Percentiles rank a stretch among this genome's conserved stretches.
phyloP scores from a whole-genome alignment of 92 coral and sea anemone genomes.

The Plumapathes pennacea region DNA sequence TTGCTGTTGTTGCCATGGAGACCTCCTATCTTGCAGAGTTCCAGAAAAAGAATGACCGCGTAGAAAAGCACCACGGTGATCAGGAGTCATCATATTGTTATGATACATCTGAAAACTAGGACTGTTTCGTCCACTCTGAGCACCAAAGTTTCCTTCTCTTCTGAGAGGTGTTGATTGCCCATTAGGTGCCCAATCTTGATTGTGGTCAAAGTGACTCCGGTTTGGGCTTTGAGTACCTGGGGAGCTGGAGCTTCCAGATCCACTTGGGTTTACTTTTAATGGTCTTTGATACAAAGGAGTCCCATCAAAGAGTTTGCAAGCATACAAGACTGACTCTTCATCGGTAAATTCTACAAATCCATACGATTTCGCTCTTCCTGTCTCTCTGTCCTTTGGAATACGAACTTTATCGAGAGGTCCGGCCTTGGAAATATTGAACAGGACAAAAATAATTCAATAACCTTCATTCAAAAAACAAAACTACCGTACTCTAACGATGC shows the following conservation, averaged over 20 bases:
- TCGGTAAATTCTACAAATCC: constrained; percentile 85
- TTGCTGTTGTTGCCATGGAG: constrained; percentile 26
- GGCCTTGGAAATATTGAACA: constrained; percentile 50
- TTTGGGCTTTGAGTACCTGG: constrained; percentile 30
- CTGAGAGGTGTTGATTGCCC: not conserved
- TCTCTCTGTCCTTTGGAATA: constrained; percentile 88
- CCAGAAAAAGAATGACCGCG: not conserved
- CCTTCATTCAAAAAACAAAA: too few relatives aligned
- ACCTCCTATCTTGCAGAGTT: constrained; percentile 1
- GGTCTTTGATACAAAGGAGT: constrained; percentile 68
- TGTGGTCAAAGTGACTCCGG: not conserved
- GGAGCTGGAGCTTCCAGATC: constrained; percentile 15
- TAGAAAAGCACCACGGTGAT: not conserved
- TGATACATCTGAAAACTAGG: too few relatives aligned
- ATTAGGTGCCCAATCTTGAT: not conserved
- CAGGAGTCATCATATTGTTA: too few relatives aligned
- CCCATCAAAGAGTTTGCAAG: constrained; percentile 76
- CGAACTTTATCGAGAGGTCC: constrained; percentile 84
- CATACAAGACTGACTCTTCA: constrained; percentile 75
- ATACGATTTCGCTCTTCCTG: constrained; percentile 66
- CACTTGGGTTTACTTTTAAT: constrained; percentile 52
- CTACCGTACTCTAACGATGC: too few relatives aligned
- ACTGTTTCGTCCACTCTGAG: too few relatives aligned
- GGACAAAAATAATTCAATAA: too few relatives aligned
- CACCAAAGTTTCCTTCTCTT: too few relatives aligned